These are phyloP conservation scores for Stictocephala bisonia DNA, from an alignment of 2,888 invertebrate species.

Conservation along the genomic window DNA sequence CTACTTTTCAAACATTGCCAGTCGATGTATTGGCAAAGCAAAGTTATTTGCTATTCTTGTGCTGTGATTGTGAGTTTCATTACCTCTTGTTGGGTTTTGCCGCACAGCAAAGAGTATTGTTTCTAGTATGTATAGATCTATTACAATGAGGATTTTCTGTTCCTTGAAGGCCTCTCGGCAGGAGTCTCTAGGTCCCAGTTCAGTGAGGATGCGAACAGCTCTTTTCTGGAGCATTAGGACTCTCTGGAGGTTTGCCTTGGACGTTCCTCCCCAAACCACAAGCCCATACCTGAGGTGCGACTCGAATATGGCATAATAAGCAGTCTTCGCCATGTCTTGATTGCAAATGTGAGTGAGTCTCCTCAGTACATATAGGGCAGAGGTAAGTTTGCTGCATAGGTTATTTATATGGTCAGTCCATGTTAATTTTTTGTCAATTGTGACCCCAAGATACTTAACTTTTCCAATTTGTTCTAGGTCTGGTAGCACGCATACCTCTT, in stretches of 20 bases:
- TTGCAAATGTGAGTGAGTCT: background rate
- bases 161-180: conserved; percentile 5
- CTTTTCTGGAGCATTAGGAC: conserved; percentile 2
- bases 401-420: too few relatives aligned
- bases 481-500: too few relatives aligned
- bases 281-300: background rate
- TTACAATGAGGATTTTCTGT: conserved; percentile 9
- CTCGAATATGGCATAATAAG: conserved; percentile 5
- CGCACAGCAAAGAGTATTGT: background rate
- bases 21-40: conserved; percentile 10
- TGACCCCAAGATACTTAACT: too few relatives aligned
- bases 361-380: background rate
- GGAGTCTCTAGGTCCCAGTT: background rate
- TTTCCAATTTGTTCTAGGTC: too few relatives aligned
- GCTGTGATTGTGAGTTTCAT: background rate
- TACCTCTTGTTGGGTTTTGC: conserved; percentile 4
- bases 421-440: too few relatives aligned
- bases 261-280: background rate
- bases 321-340: conserved; percentile 1
- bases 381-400: background rate
- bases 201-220: conserved; percentile 1
- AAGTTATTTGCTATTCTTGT: conserved; percentile 2
- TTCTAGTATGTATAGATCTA: conserved; percentile 14
- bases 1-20: conserved; percentile 2
- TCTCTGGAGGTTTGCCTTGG: conserved; percentile 11